Base-by-base conservation (phyloP, 2,113 vertebrate genomes). In the Halcyon malimbica region DNA sequence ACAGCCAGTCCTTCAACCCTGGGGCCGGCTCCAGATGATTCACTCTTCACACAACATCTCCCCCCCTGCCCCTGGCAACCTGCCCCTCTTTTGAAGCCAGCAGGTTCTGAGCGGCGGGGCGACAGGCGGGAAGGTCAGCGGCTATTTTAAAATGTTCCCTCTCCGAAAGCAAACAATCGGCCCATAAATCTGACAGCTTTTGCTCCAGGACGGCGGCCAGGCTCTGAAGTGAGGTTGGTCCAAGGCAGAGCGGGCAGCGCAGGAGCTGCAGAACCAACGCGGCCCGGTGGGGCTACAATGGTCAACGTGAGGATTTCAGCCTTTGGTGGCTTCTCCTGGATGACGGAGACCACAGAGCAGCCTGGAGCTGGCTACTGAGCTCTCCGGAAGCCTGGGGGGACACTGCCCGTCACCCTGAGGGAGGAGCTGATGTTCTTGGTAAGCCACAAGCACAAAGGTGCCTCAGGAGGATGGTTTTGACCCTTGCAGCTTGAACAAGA, bases 291-390 rank as follows among this genome's bases (percentile, higher is more conserved):
- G 54, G 53, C 11, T 6, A 16, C 9, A 33, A 19, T 1, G 16
- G 16, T 3, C 7, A 4, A 46, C 0, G 1, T 11, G 4, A 41
- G n/a, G 63, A 29, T 10, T 57, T 33, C 46, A 11, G 29, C 6
- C 14, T 39, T 42, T 11, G 69, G 41, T 9, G 76, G 53, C 39
- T 65, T 48, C 67, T 62, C n/a, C 77, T 11, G 46, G 33, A 6
- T 0, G 1, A 15, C 5, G 26, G 0, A 14, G 63, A 11, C 64
- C 44, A 6, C 11, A 41, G 5, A 21, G 33, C 1, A 15, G 48
- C 68, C 81, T 37, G 35, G 68, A 39, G 68, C 7, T 37, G 71
- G 67, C 31, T n/a, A 3, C 3, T 0, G 1, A 5, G 35, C 16
- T 37, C 64, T 28, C 71, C 8, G 7, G 7, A 12, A 81, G 39